Conservation (phyloP, 2,797 vertebrate genomes). For the Arnoldichthys spilopterus region DNA sequence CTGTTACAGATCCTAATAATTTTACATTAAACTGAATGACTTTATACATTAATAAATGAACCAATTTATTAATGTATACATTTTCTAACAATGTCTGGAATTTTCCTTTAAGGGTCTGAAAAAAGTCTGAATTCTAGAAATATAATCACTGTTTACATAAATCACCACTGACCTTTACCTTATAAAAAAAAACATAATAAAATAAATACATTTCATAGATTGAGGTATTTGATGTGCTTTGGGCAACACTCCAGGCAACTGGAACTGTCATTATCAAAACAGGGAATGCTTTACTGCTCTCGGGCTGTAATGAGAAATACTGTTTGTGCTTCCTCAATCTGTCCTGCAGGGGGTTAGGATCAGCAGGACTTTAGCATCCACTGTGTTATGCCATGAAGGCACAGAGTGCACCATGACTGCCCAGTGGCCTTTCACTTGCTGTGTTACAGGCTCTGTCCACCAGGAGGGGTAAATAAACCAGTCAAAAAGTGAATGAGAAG, state of each 20-base stretch:
- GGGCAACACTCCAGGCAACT: neutral
- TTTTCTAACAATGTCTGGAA: no score
- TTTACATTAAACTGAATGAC: no score
- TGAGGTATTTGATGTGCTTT: neutral
- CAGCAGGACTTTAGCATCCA: neutral
- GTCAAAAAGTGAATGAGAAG: constrained; percentile 67
- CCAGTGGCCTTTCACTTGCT: constrained; percentile 55
- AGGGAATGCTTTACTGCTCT: neutral
- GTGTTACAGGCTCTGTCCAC: constrained; percentile 79
- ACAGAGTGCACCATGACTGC: neutral
- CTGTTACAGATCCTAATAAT: no score
- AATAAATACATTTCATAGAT: neutral
- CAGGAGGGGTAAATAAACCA: constrained; percentile 86
- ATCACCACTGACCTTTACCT: neutral
- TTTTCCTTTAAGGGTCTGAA: no score
- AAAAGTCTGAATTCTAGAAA: neutral
- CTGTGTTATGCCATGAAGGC: neutral
- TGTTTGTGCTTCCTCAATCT: neutral
- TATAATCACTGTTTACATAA: neutral
- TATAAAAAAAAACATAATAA: neutral
- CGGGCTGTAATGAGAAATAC: no score
- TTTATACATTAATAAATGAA: no score
- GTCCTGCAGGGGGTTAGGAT: neutral
- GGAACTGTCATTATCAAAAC: no score
- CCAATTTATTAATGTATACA: no score